Conservation (phyloP, 2,113 vertebrate genomes). For the Ailurus styani region DNA sequence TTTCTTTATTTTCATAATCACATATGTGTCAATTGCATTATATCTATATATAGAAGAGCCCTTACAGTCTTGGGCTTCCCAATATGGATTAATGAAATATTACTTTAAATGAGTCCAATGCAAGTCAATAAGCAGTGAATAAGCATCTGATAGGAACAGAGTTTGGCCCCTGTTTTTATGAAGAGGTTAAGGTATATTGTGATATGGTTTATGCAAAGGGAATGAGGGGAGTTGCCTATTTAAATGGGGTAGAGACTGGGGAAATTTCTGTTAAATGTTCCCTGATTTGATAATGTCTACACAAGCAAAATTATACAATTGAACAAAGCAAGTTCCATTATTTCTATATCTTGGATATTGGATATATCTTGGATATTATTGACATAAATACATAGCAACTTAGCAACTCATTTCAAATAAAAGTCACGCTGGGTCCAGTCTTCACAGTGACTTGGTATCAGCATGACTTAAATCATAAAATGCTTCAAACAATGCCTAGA, state of each 20-base stretch:
- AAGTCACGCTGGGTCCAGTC: background rate
- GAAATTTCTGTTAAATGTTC: background rate
- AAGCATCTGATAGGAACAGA: accelerated
- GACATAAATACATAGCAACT: background rate
- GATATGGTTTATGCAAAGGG: background rate
- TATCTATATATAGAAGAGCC: too few relatives aligned
- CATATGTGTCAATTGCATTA: background rate
- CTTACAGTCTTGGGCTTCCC: background rate
- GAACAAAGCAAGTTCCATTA: background rate
- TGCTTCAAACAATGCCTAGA: background rate
- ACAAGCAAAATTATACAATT: background rate
- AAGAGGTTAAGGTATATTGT: background rate
- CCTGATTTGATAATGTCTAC: background rate
- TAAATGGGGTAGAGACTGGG: background rate
- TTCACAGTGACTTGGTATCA: background rate
- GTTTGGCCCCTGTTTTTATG: background rate
- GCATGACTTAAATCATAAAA: background rate
- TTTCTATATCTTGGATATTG: background rate
- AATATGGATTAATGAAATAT: background rate
- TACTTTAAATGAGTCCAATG: background rate
- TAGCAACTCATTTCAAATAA: background rate
- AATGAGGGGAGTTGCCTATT: background rate
- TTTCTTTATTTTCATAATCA: background rate
- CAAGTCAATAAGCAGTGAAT: background rate
- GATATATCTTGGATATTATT: background rate